phyloP scores from a whole-genome alignment of 2,113 vertebrate genomes.

The Periophthalmodon schlosseri region DNA sequence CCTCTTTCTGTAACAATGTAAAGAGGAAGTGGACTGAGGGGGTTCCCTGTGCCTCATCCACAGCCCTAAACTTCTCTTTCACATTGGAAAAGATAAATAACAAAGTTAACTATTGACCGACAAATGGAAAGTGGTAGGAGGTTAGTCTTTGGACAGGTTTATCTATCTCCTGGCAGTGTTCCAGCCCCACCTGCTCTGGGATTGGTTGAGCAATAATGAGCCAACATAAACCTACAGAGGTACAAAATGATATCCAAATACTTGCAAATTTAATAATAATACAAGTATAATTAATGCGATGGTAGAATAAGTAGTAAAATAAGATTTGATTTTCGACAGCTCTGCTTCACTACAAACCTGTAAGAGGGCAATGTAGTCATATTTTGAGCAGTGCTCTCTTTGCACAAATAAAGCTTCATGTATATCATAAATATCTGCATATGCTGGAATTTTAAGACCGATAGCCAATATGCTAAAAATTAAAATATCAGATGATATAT shows the following conservation, averaged over 20 bases:
- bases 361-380: too few species aligned
- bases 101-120: slow-evolving; percentile 71
- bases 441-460: too few species aligned
- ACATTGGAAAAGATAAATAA: slow-evolving; percentile 13
- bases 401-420: too few species aligned
- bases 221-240: not conserved
- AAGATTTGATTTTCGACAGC: too few species aligned
- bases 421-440: too few species aligned
- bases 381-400: too few species aligned
- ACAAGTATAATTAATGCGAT: too few species aligned
- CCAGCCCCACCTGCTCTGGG: slow-evolving; percentile 61
- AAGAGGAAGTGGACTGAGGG: slow-evolving; percentile 67
- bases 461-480: too few species aligned
- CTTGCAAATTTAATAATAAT: too few species aligned
- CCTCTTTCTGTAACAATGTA: slow-evolving; percentile 72
- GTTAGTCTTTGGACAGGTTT: slow-evolving; percentile 61
- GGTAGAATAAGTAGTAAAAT: too few species aligned
- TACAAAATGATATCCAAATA: not conserved
- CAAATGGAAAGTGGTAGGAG: slow-evolving; percentile 25
- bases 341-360: too few species aligned
- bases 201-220: slow-evolving; percentile 52
- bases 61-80: slow-evolving; percentile 47
- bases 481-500: too few species aligned
- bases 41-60: slow-evolving; percentile 58
- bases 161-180: slow-evolving; percentile 44